Evolutionary conservation across 2,797 vertebrate species (phyloP).

Genomic region (Microhierax caerulescens): DNA sequence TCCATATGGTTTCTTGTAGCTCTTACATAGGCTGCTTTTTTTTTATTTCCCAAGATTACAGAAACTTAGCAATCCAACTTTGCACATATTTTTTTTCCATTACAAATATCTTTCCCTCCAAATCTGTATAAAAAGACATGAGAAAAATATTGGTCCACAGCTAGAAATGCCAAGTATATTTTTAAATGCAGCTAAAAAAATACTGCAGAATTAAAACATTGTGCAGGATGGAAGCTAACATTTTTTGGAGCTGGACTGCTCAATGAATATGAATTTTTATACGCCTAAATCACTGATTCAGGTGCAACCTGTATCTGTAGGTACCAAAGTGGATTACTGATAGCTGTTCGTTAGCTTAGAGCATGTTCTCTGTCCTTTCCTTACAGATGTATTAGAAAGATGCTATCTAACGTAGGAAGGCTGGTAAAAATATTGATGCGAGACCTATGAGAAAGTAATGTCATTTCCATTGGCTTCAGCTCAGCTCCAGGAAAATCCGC

Average conservation of each 20-base stretch:
- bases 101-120: constrained; percentile 64
- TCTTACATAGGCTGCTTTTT: constrained; percentile 44
- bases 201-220: constrained; percentile 14
- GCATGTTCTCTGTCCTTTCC: constrained; percentile 11
- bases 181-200: constrained; percentile 53
- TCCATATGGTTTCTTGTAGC: constrained; percentile 56
- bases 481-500: constrained; percentile 27
- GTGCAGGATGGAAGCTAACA: constrained; percentile 6
- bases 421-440: constrained; percentile 46
- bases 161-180: constrained; percentile 65
- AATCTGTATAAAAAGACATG: constrained; percentile 59
- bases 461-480: constrained; percentile 44
- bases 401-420: constrained; percentile 23
- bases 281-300: background rate
- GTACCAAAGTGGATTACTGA: constrained; percentile 36
- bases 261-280: constrained; percentile 16
- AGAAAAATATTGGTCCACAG: constrained; percentile 61
- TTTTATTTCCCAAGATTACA: constrained; percentile 51
- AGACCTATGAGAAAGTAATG: constrained; percentile 39
- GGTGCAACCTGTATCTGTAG: constrained; percentile 38
- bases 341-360: background rate
- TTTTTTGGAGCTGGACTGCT: constrained; percentile 20
- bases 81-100: constrained; percentile 56
- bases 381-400: constrained; percentile 40
- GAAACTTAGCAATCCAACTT: constrained; percentile 63